Base-by-base conservation (phyloP, 2,113 vertebrate genomes). In the Prochilodus magdalenae region DNA sequence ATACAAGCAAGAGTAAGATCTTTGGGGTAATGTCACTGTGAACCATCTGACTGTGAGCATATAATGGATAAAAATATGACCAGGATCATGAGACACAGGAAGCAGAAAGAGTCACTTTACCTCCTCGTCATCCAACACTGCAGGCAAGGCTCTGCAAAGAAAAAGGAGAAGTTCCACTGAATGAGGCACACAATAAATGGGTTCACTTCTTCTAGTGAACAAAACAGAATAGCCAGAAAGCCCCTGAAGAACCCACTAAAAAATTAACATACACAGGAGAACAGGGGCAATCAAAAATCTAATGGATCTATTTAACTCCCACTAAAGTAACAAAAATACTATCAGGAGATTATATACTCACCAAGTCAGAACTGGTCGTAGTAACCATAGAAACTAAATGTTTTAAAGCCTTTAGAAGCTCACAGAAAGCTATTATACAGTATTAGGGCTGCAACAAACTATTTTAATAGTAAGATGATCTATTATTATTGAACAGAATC, bases 91-190 rank as follows among this genome's bases (percentile, higher is more conserved):
- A 75, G 85, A 84, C 79, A 10, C 27, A 55, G 29, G 26, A n/a
- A n/a, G n/a, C n/a, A 18, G 33, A 72, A 65, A 77, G 55, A 29
- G 57, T 67, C n/a, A 44, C 33, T 36, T 91, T 91, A 94, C 94
- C 92, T 94, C 94, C 79, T 94, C 93, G 2, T 94, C 93, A 57
- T 94, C 93, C 4, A 94, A 82, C 85, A 94, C 91, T 16, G 89
- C 90, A 73, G 94, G 93, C 27, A 94, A 91, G 27, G 93, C 89
- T 90, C 94, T 94, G 88, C 74, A 40, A 26, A 36, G 77, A 84
- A 53, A 57, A 16, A 55, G 6, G 62, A 5, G 85, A 33, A 62
- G 49, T 14, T 63, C 12, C 24, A 77, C 22, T 10, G 30, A 55
- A 47, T 70, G 44, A 70, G 33, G 24, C 15, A 10, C 13, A 70